Evolutionary conservation across 2,797 vertebrate genomes (phyloP), one percentile per base, ranked within the genome.

Genomic region (Oreochromis grahami): DNA sequence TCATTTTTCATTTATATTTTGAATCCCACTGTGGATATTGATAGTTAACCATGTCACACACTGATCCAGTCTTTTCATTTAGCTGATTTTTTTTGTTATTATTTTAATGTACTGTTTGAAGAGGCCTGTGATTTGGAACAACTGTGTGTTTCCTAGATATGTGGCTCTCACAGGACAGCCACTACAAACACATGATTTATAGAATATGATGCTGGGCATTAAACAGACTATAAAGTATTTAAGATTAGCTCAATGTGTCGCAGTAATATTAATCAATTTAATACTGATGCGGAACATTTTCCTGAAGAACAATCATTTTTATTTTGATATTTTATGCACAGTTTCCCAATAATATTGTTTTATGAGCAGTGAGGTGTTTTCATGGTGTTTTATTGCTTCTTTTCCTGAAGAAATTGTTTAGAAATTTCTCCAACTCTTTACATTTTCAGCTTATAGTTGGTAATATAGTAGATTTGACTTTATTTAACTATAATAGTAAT

Each of bases 361-460:
- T 63, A 63, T 21, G 34, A 3, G 19, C 21, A 34, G 19, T 2
- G 60, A 63, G 0, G 11, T 63, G 34, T 21, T 63, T 38, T 1
- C 34, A 13, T 38, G 17, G 58, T n/a, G 2, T 63, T 63, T 63
- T 63, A 21, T 38, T 63, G 19, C 34, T 38, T 38, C 19, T 38
- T 63, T 63, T 2, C 34, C 34, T 38, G 34, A 38, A 38, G 34
- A 38, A n/a, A 63, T 63, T 63, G 19, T 38, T 21, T 13, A 38
- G 34, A 63, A 63, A 63, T 63, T 63, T 36, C 32, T 63, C 58
- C 32, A 36, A 19, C 7, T 21, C 34, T 38, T 63, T 13, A 38
- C 19, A 38, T 5, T 1, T 38, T 0, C 7, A 63, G 34, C 19
- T 63, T 36, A 8, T n/a, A n/a, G 0, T 36, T 13, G 0, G 17